Evolutionary conservation across 2,113 vertebrate genomes (phyloP), one percentile per base, ranked within the genome.

Genomic region (Salminus brasiliensis): DNA sequence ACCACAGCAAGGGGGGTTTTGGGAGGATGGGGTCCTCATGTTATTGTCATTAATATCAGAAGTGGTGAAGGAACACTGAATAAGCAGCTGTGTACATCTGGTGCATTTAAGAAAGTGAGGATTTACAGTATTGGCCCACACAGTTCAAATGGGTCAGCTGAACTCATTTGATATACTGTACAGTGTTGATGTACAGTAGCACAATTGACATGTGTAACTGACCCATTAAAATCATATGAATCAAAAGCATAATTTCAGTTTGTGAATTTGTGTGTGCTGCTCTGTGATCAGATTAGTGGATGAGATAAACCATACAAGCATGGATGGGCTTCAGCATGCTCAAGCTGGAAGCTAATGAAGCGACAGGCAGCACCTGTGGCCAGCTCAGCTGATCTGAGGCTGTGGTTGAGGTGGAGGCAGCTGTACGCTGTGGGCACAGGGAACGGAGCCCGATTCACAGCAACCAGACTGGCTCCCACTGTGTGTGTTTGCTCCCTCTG

Each of bases 331-430:
- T 80, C 55, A 62, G 65, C 47, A 43, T 63, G 55, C 73, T 68
- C 13, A 29, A 29, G 65, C 63, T 45, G 72, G 67, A 43, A 41
- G 9, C 53, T 71, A 81, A 81, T 81, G 72, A 81, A 70, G 66
- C 80, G 34, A 15, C 45, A 76, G 67, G 74, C 79, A 76, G 41
- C 73, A 81, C 73, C 80, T 70, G 74, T 0, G 65, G 69, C 74
- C 60, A 36, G 3, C 59, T 77, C 30, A 16, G 67, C 32, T 15
- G 60, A 80, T 73, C 76, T 23, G 68, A 27, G 47, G 55, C 68
- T 21, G 30, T 47, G 76, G 41, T 11, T 2, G 39, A 30, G 68
- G 27, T 49, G 69, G 71, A 30, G 67, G 36, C 71, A 74, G 71
- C 71, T 80, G 78, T 34, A 65, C 39, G 30, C 60, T n/a, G 45